A percentile compares a stretch with the other conserved stretches of the same genome.
phyloP scores from a whole-genome alignment of 2,113 vertebrate genomes.

The Capreolus pygargus region DNA sequence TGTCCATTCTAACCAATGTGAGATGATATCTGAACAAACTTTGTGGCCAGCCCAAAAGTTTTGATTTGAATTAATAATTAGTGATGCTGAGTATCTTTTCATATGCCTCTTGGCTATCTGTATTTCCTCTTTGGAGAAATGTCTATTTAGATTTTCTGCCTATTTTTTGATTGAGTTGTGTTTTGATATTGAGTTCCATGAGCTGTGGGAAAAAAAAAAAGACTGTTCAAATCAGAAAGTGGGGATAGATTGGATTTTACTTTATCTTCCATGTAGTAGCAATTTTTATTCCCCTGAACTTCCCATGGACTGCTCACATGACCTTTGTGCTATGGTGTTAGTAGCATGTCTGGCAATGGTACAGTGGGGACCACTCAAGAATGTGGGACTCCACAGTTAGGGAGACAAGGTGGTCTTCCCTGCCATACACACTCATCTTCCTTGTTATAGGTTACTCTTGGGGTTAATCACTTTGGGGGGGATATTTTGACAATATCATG shows the following conservation, averaged over 20 bases:
- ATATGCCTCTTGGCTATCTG: not conserved
- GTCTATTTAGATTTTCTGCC: not conserved
- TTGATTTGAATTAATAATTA: not conserved
- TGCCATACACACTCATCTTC: no score
- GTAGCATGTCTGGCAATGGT: not conserved
- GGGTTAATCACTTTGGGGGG: not conserved
- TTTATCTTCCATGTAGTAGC: not conserved
- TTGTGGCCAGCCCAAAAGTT: not conserved
- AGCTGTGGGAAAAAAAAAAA: not conserved
- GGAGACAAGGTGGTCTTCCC: not conserved
- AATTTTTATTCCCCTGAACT: not conserved
- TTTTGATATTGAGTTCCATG: not conserved
- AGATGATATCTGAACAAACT: not conserved
- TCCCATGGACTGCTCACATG: not conserved
- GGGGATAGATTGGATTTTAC: not conserved
- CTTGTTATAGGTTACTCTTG: not conserved
- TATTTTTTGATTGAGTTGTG: not conserved
- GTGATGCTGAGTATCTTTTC: not conserved
- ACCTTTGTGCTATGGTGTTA: not conserved
- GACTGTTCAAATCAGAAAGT: not conserved
- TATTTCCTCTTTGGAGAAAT: not conserved
- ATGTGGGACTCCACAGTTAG: not conserved
- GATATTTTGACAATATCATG: not conserved
- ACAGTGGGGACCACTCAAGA: fast-evolving
- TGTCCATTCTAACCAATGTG: not conserved